These are phyloP conservation scores for Trichomycterus rosablanca DNA, from an alignment of 2,113 vertebrate genomes.

Conservation along the genomic window DNA sequence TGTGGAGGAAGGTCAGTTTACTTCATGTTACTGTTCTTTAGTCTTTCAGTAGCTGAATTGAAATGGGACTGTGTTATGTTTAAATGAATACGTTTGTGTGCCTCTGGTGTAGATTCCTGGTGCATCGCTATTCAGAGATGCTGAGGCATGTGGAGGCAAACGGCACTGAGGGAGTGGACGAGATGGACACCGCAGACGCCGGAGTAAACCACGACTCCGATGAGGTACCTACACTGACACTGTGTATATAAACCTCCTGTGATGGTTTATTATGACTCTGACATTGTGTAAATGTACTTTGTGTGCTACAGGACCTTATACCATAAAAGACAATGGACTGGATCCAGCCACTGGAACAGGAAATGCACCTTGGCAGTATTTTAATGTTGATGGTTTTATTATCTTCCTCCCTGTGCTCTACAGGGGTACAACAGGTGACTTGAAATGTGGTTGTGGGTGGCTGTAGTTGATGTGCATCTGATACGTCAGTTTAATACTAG, in stretches of 20 bases:
- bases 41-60: too few relatives aligned
- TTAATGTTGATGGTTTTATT: background rate
- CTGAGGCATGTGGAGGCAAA: constrained; percentile 80
- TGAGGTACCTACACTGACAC: constrained; percentile 72
- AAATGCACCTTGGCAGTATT: constrained; percentile 3
- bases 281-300: background rate
- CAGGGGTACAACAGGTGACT: background rate
- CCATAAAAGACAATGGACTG: background rate
- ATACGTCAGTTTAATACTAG: background rate
- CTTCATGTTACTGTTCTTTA: too few relatives aligned
- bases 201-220: constrained; percentile 86
- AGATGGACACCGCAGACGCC: constrained; percentile 63
- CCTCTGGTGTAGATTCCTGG: constrained; percentile 77
- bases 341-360: constrained; percentile 9
- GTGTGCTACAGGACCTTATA: too few relatives aligned
- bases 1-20: constrained; percentile 87
- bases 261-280: too few relatives aligned
- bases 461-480: background rate
- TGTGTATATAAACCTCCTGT: too few relatives aligned
- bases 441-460: background rate
- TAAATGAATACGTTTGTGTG: too few relatives aligned
- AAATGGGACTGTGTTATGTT: too few relatives aligned
- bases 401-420: background rate
- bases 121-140: constrained; percentile 87
- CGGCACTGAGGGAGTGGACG: constrained; percentile 75